Base-by-base conservation (phyloP, 2,797 vertebrate genomes). In the Acridotheres tristis region DNA sequence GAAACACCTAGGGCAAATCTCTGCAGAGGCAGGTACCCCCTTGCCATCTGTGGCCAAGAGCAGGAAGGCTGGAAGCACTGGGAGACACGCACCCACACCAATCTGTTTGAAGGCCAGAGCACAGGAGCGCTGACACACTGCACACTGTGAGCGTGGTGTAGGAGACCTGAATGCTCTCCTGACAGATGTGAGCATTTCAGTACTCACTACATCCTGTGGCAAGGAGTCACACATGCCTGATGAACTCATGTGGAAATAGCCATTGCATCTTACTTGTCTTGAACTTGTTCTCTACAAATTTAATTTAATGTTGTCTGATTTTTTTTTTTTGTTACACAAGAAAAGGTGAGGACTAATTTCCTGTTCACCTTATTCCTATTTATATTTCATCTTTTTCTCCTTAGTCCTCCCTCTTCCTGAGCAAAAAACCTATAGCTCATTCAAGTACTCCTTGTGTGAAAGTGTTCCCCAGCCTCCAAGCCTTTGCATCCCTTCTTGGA, bases 11-110 rank as follows among this genome's bases (percentile, higher is more conserved):
- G 32, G 63, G 25, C 61, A 85, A 47, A 88, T n/a, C 53, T 55
- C 45, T 80, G 76, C 57, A 3, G 1, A 63, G 27, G 30, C n/a
- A 62, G 21, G 22, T 5, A 32, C n/a, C 9, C 10, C n/a, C 16
- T 36, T 2, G 5, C 57, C 62, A 17, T 54, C 67, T 4, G 1
- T 7, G 21, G 59, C 42, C 72, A 38, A 16, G 55, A 88, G 68
- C 50, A 74, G 85, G 45, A n/a, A 34, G n/a, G 27, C 32, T 63
- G 72, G 13, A 57, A 74, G 59, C 38, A 17, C 54, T 29, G 61
- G 40, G 48, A 45, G 26, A 43, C 1, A 3, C 2, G 1, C 13
- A 2, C 1, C 1, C 32, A 16, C 34, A 34, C 9, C 3, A 13
- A 21, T 14, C 25, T 22, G 15, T 67, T 43, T 30, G 50, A 79